These are phyloP conservation scores for Bombus balteatus DNA, from an alignment of 1,140 invertebrate species.

Conservation along the genomic window DNA sequence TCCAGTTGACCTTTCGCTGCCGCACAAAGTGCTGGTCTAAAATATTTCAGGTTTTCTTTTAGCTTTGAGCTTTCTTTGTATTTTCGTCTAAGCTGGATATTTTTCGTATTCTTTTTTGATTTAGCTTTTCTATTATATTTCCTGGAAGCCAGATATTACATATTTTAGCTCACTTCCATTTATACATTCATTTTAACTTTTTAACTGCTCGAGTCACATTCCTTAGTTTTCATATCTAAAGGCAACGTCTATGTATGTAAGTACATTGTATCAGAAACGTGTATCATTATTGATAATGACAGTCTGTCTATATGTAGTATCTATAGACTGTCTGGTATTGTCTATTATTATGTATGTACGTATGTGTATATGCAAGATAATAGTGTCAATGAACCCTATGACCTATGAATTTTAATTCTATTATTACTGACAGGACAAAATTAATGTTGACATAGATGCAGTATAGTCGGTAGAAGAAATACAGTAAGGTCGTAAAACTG, in stretches of 20 bases:
- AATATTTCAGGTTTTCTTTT: neutral
- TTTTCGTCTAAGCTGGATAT: neutral
- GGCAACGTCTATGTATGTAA: too few species aligned
- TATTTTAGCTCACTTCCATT: too few species aligned
- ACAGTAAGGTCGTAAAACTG: neutral
- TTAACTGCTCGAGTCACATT: neutral
- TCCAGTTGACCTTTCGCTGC: constrained; percentile 97
- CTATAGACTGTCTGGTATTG: neutral
- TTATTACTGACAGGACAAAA: neutral
- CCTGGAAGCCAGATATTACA: too few species aligned
- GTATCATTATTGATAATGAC: neutral
- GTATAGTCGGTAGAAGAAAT: neutral
- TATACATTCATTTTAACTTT: too few species aligned
- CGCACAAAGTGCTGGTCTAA: constrained; percentile 91
- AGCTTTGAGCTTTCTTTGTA: neutral
- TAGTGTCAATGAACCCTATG: constrained; percentile 2
- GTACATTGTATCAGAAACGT: too few species aligned
- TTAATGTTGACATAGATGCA: neutral
- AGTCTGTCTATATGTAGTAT: neutral
- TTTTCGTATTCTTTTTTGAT: too few species aligned
- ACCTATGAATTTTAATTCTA: constrained; percentile 5
- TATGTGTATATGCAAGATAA: neutral
- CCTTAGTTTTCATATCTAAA: neutral
- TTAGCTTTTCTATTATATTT: too few species aligned
- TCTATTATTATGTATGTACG: neutral